Evolutionary conservation across 2,797 vertebrate species (phyloP).

Genomic region (Florisuga fusca): DNA sequence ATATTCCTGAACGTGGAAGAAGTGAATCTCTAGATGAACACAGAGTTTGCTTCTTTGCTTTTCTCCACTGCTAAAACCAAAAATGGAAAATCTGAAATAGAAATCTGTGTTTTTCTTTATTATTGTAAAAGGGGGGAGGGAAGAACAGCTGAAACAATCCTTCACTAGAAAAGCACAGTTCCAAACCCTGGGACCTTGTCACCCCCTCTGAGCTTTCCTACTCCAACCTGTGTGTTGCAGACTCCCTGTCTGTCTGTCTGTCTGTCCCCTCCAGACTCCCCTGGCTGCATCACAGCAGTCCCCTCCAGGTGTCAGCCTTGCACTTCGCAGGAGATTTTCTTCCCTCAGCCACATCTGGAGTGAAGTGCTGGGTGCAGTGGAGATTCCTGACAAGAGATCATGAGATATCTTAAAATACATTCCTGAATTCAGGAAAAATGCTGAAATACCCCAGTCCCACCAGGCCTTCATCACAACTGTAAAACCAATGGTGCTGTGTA

Average conservation of each 20-base stretch:
- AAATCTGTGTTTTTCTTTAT: neutral
- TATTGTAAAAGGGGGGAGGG: neutral
- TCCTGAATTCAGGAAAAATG: slow-evolving; percentile 70
- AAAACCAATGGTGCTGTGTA: slow-evolving; percentile 36
- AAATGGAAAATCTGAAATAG: neutral
- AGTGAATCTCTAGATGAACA: neutral
- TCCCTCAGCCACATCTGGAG: neutral
- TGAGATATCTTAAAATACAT: slow-evolving; percentile 63
- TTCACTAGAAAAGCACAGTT: neutral
- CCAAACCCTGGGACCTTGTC: neutral
- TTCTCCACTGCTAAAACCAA: neutral
- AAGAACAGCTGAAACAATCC: neutral
- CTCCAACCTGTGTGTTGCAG: neutral
- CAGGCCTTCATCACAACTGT: slow-evolving; percentile 30
- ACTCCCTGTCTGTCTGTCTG: neutral
- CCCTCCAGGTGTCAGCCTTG: slow-evolving; percentile 80
- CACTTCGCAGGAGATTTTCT: slow-evolving; percentile 19
- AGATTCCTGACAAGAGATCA: slow-evolving; percentile 35
- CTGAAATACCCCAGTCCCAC: slow-evolving; percentile 39
- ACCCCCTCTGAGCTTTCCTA: neutral
- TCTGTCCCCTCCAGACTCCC: rapidly evolving
- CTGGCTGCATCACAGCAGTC: neutral
- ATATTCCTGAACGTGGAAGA: neutral
- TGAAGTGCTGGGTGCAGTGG: neutral
- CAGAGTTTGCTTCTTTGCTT: neutral